Evolutionary conservation across 2,888 invertebrate genomes (phyloP).

Genomic region (Calameuta filiformis): DNA sequence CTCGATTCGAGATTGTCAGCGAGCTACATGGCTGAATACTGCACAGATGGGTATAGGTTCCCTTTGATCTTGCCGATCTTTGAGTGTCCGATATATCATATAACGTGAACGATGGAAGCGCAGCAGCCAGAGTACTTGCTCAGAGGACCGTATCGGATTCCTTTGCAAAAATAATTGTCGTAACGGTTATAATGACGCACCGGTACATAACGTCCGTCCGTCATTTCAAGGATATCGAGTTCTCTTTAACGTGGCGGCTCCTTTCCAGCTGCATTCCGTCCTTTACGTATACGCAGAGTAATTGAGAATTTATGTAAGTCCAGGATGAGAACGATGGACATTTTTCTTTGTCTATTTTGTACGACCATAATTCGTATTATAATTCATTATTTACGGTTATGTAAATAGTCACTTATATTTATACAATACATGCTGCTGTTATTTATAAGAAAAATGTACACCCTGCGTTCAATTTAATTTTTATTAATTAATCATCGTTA

Average conservation of each 20-base stretch:
- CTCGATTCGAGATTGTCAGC: not conserved
- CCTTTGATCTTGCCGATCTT: slow-evolving; percentile 5
- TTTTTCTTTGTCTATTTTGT: not conserved
- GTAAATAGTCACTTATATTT: slow-evolving; percentile 10
- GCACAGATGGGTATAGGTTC: not conserved
- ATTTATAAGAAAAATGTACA: slow-evolving; percentile 10
- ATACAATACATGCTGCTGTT: slow-evolving; percentile 9
- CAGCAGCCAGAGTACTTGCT: not conserved
- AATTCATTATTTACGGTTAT: not conserved
- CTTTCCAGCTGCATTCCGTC: slow-evolving; percentile 17
- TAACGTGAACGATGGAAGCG: not conserved
- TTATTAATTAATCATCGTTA: not conserved
- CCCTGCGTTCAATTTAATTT: not conserved
- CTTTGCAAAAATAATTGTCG: slow-evolving; percentile 20
- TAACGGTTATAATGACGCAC: slow-evolving; percentile 17
- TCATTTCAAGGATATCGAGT: slow-evolving; percentile 32
- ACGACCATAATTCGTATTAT: not conserved
- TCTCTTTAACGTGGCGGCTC: slow-evolving; percentile 16
- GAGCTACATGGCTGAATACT: not conserved
- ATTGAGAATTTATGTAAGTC: slow-evolving; percentile 30
- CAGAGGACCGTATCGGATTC: not conserved
- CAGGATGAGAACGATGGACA: not conserved
- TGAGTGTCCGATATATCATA: not conserved
- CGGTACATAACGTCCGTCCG: slow-evolving; percentile 7
- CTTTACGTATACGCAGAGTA: slow-evolving; percentile 21